These are phyloP conservation scores for Pseudotriccus pelzelni DNA, from an alignment of 2,797 vertebrate species.

Conservation along the genomic window DNA sequence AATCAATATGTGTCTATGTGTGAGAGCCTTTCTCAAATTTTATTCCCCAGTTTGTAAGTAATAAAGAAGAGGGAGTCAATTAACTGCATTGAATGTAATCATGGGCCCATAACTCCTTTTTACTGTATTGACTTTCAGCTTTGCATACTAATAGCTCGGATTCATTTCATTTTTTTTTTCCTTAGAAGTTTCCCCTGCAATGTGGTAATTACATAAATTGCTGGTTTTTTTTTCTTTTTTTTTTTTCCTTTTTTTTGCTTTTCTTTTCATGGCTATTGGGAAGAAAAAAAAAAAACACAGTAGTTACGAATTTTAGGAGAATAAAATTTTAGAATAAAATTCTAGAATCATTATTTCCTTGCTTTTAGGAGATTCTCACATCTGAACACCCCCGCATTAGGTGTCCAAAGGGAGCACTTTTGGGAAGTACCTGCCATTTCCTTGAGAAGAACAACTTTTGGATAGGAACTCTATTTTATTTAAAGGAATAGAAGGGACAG, in stretches of 20 bases:
- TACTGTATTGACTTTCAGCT: neutral
- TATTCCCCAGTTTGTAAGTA: neutral
- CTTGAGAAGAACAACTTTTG: neutral
- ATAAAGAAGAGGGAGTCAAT: conserved; percentile 27
- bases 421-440: neutral
- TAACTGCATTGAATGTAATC: neutral
- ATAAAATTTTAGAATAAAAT: no score
- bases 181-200: neutral
- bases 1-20: neutral
- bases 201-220: neutral
- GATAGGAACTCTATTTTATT: neutral
- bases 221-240: neutral
- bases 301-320: neutral
- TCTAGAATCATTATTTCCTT: neutral
- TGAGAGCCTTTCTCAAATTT: neutral
- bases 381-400: neutral
- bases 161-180: neutral
- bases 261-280: neutral
- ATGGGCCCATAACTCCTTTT: neutral
- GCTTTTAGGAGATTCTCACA: neutral
- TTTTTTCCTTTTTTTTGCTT: no score
- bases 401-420: neutral
- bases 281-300: neutral
- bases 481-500: neutral
- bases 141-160: conserved; percentile 3